These are phyloP conservation scores for Drosophila repleta DNA, from an alignment of 1,140 invertebrate genomes.

Conservation along the genomic window DNA sequence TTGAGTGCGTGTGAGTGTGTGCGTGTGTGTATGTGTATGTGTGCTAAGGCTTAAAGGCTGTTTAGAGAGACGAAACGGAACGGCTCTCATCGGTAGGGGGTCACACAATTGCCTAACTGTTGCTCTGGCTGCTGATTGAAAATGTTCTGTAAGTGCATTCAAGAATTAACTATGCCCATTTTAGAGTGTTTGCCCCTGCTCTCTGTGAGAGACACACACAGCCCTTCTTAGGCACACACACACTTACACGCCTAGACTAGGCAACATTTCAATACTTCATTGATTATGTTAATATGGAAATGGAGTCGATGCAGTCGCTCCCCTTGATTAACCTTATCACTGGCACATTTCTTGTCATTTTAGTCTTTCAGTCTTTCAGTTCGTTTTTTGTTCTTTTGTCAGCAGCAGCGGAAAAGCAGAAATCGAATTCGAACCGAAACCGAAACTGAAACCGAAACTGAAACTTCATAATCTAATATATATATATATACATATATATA, in stretches of 20 bases:
- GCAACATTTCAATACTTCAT: slow-evolving; percentile 46
- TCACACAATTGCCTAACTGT: slow-evolving; percentile 46
- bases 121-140: slow-evolving; percentile 64
- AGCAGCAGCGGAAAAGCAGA: slow-evolving; percentile 8
- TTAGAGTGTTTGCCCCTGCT: slow-evolving; percentile 16
- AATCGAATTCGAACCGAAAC: slow-evolving; percentile 33
- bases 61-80: slow-evolving; percentile 26
- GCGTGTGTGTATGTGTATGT: slow-evolving; percentile 19
- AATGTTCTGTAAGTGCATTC: slow-evolving; percentile 75
- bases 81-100: slow-evolving; percentile 73
- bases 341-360: slow-evolving; percentile 28
- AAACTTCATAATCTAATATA: slow-evolving; percentile 64
- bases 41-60: slow-evolving; percentile 18
- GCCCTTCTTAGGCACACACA: neutral
- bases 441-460: slow-evolving; percentile 44
- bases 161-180: slow-evolving; percentile 54
- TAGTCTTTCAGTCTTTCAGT: slow-evolving; percentile 19
- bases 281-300: slow-evolving; percentile 75
- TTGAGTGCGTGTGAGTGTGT: slow-evolving; percentile 17
- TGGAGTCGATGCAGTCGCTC: slow-evolving; percentile 31
- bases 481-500: too few relatives aligned
- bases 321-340: slow-evolving; percentile 41
- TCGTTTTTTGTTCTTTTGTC: slow-evolving; percentile 19
- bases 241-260: neutral
- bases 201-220: slow-evolving; percentile 34